phyloP scores from a whole-genome alignment of 2,113 vertebrate genomes.

The Otolemur garnettii region DNA sequence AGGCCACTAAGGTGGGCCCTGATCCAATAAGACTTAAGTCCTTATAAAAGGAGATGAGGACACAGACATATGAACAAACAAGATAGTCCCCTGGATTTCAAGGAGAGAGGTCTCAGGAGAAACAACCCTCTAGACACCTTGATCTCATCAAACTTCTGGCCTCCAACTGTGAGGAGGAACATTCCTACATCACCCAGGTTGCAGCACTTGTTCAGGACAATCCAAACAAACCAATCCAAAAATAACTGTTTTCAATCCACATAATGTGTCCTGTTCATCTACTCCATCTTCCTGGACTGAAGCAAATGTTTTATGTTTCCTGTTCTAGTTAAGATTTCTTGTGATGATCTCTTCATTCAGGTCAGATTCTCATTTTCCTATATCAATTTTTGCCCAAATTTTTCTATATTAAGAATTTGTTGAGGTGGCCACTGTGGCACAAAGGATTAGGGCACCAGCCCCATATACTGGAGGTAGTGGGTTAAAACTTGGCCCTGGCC shows the following conservation, averaged over 20 bases:
- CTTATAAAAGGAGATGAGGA: neutral
- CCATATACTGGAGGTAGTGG: no score
- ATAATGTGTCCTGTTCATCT: neutral
- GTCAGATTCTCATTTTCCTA: neutral
- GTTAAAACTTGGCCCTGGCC: no score
- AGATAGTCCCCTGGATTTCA: neutral
- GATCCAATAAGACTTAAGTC: neutral
- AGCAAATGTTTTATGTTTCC: neutral
- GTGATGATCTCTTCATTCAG: neutral
- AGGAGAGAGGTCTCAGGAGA: neutral
- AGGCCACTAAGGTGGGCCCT: neutral
- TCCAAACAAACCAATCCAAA: neutral
- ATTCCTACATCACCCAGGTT: neutral
- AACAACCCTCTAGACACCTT: neutral
- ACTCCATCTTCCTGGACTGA: neutral
- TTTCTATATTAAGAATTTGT: neutral
- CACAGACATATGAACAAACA: neutral
- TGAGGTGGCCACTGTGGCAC: no score
- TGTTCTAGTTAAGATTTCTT: neutral
- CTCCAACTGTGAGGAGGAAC: neutral
- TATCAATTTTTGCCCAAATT: neutral
- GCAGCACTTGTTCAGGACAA: neutral
- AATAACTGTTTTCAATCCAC: neutral
- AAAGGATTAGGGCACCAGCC: no score
- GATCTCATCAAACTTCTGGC: neutral